phyloP scores from a whole-genome alignment of 2,797 vertebrate genomes.

The Poecile montanus region DNA sequence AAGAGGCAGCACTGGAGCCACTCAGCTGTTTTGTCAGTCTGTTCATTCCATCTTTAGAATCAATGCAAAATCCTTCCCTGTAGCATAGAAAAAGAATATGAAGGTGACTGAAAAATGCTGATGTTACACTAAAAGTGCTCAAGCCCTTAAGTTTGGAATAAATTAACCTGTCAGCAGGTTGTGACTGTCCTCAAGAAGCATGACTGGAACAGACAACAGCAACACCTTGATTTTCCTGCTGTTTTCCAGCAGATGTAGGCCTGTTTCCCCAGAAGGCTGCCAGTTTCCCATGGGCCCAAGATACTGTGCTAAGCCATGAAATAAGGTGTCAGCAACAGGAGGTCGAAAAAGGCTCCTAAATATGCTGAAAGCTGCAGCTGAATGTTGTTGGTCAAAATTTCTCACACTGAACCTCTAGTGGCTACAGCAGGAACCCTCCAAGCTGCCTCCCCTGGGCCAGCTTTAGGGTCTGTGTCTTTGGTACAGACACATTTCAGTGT shows the following conservation, averaged over 20 bases:
- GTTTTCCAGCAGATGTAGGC: fast-evolving
- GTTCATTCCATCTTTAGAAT: neutral
- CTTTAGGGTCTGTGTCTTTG: neutral
- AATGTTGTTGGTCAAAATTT: neutral
- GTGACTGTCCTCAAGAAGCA: neutral
- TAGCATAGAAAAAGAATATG: neutral
- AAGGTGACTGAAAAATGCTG: neutral
- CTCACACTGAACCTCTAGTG: neutral
- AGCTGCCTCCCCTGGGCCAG: fast-evolving
- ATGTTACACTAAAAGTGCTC: neutral
- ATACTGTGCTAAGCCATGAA: neutral
- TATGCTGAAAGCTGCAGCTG: neutral
- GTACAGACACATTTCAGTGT: too few relatives aligned
- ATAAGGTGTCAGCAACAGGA: neutral
- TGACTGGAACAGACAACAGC: neutral
- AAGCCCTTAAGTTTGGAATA: neutral
- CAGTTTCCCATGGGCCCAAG: neutral
- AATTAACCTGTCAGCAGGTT: neutral
- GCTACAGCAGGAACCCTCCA: neutral
- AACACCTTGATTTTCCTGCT: neutral
- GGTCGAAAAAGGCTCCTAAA: neutral
- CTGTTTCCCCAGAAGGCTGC: neutral
- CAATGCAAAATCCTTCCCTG: neutral
- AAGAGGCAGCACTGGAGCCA: neutral
- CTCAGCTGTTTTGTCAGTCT: neutral